Base-by-base conservation (phyloP, 2,888 invertebrate species). In the Chaitophorus viminalis region DNA sequence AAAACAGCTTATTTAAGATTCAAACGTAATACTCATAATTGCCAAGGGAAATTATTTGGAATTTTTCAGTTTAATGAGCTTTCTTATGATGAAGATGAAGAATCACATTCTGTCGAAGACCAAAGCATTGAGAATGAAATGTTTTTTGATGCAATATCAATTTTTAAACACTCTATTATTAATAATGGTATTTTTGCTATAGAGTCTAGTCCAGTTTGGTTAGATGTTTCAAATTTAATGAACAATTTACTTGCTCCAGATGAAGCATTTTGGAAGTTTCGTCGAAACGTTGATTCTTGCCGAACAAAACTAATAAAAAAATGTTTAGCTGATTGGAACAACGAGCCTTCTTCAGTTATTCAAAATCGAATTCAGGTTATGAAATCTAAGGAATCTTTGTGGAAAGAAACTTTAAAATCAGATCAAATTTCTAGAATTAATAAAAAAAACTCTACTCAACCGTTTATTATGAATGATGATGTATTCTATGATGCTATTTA, bases 211-310 rank as follows among this genome's bases (percentile, higher is more conserved):
- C 87, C 87, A 33, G 81, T 87, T 74, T 87, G 87, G 87, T 81
- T 81, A 65, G 87, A 87, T 21, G 87, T 87, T 65, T 87, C 87
- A 60, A 87, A 87, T 65, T 60, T 87, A 74, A 87, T 87, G 87
- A 74, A 87, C 18, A 87, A 87, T 60, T 81, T 87, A 46, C 60
- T 87, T 3, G 1, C 79, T 31, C 87, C 87, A 0, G 18, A 74
- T 39, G 87, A 87, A 81, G 87, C 87, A 25, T 87, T 87, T 81
- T 79, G 79, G 79, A 87, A 81, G n/a, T 87, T 87, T 87, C 87
- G 79, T 65, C 87, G 46, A 74, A 87, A 87, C 25, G 33, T 81
- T 21, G 87, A 81, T 65, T 81, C 31, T 18, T 87, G 87, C 11
- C 74, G 87, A 72, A 65, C 79, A 14, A 87, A 87, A 65, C 31